Conservation (phyloP, 92 coral and sea anemone genomes). For the Galaxea fascicularis region DNA sequence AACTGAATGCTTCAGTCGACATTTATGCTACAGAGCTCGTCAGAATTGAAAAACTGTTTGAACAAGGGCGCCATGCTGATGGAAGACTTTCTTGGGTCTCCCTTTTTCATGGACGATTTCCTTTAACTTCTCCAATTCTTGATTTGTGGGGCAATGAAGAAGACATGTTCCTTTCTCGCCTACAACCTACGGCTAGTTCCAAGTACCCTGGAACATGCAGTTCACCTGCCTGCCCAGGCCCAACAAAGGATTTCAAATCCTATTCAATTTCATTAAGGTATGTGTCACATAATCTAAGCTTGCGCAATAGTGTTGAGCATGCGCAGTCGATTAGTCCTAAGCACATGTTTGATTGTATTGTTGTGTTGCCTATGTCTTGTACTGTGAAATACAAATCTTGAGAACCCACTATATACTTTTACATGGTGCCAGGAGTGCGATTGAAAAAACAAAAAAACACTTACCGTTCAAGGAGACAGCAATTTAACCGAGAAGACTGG, state of each 20-base stretch:
- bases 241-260: constrained; percentile 45
- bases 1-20: constrained; percentile 29
- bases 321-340: no score
- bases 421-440: no score
- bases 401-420: no score
- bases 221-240: constrained; percentile 61
- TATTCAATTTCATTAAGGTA: constrained; percentile 62
- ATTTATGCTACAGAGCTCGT: constrained; percentile 24
- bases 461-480: no score
- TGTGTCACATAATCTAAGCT: no score
- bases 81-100: constrained; percentile 54
- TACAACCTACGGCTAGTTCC: constrained; percentile 40
- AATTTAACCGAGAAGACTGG: no score
- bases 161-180: constrained; percentile 52
- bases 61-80: constrained; percentile 23
- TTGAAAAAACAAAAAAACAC: no score
- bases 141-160: constrained; percentile 71
- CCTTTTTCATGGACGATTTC: constrained; percentile 55
- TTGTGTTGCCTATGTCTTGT: no score
- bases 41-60: constrained; percentile 44
- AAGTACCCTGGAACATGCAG: constrained; percentile 49
- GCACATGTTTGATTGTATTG: no score
- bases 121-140: constrained; percentile 34
- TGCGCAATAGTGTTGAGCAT: no score
- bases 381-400: no score